Evolutionary conservation across 35 echinoderm and acorn worm species (phyloP), one percentile per base, ranked within the genome.

Genomic region (Eucidaris tribuloides): DNA sequence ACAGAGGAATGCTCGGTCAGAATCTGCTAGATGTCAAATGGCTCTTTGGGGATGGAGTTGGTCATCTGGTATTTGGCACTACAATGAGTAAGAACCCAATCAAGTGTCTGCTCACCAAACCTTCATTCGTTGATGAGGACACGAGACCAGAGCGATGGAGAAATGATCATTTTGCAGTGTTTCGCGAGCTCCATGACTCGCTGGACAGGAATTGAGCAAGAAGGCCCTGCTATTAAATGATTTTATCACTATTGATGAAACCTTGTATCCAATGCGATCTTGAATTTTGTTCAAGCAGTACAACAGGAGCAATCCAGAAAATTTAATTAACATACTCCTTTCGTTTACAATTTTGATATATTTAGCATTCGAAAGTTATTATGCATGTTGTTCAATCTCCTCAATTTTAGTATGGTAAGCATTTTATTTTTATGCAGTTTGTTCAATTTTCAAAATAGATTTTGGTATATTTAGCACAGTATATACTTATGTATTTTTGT

Each of bases 1-100:
- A n/a, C 66, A 13, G 66, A 24, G 66, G 66, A 72, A 72, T 42
- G 66, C 66, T 72, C 18, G 66, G 33, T 24, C 66, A 72, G 66
- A 72, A 72, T 42, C 66, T 72, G 9, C 66, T 42, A 20, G 35
- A 72, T 37, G 66, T 72, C 1, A 42, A 72, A n/a, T 72, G 66
- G 66, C 66, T 72, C 66, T 72, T 72, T 41, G 66, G 66, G 5
- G 11, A 72, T 13, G 33, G 36, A 42, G 66, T 72, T 17, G 66
- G 66, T 42, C 66, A 72, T 72, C 66, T 39, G 11, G n/a, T 72
- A 11, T 72, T 72, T 19, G 65, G 65, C 0, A 39, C 66, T 5
- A 72, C 36, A 72, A 72, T 72, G 66, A 42, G 66, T 39, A 42
- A 72, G 38, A 72, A 72, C 66, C 9, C 33, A 22, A 39, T 72